Conservation (phyloP, 2,797 vertebrate genomes). For the Poecilia velifera region DNA sequence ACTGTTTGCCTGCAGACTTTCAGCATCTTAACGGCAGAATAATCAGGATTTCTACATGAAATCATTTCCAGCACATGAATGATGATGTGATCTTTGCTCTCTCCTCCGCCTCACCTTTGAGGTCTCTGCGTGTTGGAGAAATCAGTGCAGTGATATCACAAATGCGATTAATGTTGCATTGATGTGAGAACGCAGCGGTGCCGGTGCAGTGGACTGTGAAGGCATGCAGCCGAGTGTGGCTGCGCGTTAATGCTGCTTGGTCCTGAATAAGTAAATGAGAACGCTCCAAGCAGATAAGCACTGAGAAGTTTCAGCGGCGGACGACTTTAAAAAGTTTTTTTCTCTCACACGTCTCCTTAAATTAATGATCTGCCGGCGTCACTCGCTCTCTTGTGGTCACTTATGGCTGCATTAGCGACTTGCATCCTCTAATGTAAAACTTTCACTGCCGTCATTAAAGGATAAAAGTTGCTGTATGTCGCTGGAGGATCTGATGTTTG, state of each 20-base stretch:
- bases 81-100: background rate
- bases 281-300: constrained; percentile 1
- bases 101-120: background rate
- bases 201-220: constrained; percentile 14
- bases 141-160: constrained; percentile 18
- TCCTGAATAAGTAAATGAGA: constrained; percentile 27
- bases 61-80: background rate
- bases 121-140: constrained; percentile 5
- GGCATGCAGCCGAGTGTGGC: background rate
- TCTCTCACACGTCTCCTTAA: constrained; percentile 31
- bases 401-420: constrained; percentile 7
- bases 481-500: background rate
- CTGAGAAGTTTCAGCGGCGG: constrained; percentile 1
- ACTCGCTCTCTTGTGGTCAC: constrained; percentile 3
- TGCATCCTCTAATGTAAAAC: background rate
- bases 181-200: background rate
- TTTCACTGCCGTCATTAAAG: background rate
- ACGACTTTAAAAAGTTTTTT: constrained; percentile 2
- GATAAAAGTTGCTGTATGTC: background rate
- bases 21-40: background rate
- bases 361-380: constrained; percentile 22
- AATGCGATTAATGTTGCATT: constrained; percentile 38
- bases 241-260: constrained; percentile 11
- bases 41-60: background rate
- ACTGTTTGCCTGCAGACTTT: background rate